Evolutionary conservation across 2,888 invertebrate genomes (phyloP), one percentile per base, ranked within the genome.

Genomic region (Glaucopsyche alexis): DNA sequence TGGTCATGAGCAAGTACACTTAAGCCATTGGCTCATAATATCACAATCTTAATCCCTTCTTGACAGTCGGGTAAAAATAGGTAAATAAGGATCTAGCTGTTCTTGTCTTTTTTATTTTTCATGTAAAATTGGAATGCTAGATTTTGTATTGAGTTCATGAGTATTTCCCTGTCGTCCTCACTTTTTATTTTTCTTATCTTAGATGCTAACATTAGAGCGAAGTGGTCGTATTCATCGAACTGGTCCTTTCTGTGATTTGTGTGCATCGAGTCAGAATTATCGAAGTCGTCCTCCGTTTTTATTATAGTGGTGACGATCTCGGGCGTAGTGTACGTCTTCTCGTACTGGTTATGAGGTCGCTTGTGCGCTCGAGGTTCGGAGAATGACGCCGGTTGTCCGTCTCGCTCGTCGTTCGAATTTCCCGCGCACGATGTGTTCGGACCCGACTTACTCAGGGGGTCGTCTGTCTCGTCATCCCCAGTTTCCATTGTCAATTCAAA

Each of bases 141-240:
- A 52, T 52, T 52, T 8, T 52, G 52, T 16, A 52, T 52, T n/a
- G 52, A 16, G 52, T 52, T 52, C 52, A 52, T 52, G 1, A 52
- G 52, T 16, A 16, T 16, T 52, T 52, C 52, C n/a, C 52, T 52
- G 16, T n/a, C 16, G 52, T 16, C 52, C 7, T 16, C 52, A 8
- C 16, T 52, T 7, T 52, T 52, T 52, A 52, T 16, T 52, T 52
- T 52, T 52, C 52, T 52, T 52, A 52, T 52, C n/a, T 52, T 52
- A n/a, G 52, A 52, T 2, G 52, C 16, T 16, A 52, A 52, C 52
- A 52, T 52, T 8, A 52, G 16, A 16, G n/a, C 52, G 16, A 52
- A 52, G 52, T 52, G 52, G 52, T 52, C 52, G 9, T 52, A 52
- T 52, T 52, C 52, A 7, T 52, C 52, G 16, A 16, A 52, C 42